These are phyloP conservation scores for Hipposideros armiger DNA, from an alignment of 2,113 vertebrate genomes.

Conservation along the genomic window DNA sequence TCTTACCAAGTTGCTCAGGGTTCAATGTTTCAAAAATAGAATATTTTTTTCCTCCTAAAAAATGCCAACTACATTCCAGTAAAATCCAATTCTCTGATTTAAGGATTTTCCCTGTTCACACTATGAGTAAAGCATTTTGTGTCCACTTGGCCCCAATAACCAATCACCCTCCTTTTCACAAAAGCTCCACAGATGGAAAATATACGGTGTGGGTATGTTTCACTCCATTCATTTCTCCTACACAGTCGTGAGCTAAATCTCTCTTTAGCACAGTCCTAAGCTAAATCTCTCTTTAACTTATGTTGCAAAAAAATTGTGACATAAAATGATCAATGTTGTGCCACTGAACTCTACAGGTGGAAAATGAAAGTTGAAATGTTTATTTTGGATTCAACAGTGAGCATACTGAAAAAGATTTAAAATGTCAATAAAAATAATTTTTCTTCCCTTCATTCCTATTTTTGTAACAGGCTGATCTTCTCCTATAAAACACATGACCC, in stretches of 20 bases:
- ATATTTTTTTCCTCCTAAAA: background rate
- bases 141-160: background rate
- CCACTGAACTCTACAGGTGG: slow-evolving; percentile 18
- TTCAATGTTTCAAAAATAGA: background rate
- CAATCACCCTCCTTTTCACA: background rate
- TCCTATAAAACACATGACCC: background rate
- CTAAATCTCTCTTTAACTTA: slow-evolving; percentile 10
- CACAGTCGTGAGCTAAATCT: slow-evolving; percentile 26
- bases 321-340: slow-evolving; percentile 34
- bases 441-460: background rate
- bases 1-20: background rate
- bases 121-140: background rate
- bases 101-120: background rate
- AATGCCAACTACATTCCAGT: background rate
- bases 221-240: background rate
- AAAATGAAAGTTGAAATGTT: slow-evolving; percentile 62
- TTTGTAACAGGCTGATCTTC: background rate
- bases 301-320: slow-evolving; percentile 3
- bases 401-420: slow-evolving; percentile 38
- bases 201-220: background rate
- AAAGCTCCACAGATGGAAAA: background rate
- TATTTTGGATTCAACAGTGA: slow-evolving; percentile 59
- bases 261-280: slow-evolving; percentile 24
- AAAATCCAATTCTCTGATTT: background rate
- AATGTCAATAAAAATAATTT: slow-evolving; percentile 6